Evolutionary conservation across 2,797 vertebrate species (phyloP).

Genomic region (Myotis pilosus): DNA sequence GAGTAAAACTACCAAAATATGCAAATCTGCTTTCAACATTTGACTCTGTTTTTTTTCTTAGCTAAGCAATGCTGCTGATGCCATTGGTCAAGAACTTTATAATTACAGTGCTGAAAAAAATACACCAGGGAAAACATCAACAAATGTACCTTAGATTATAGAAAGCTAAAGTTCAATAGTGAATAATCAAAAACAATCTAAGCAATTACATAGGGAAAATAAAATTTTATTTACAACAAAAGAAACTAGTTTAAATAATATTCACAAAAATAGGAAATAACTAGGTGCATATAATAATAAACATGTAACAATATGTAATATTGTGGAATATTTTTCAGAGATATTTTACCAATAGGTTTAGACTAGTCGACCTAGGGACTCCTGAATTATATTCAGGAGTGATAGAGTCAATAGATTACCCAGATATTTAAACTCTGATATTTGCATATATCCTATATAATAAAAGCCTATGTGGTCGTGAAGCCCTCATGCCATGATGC

Average conservation of each 20-base stretch:
- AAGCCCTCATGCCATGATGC: too few species aligned
- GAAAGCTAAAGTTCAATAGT: background rate
- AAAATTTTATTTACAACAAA: background rate
- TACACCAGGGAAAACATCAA: background rate
- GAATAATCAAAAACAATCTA: background rate
- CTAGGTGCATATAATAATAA: background rate
- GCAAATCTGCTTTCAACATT: background rate
- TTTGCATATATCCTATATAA: background rate
- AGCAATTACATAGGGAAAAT: background rate
- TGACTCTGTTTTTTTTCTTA: background rate
- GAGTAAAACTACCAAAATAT: background rate
- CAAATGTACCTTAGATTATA: background rate
- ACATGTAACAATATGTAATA: background rate
- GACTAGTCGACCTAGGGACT: background rate
- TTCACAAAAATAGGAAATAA: background rate
- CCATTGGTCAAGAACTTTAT: background rate
- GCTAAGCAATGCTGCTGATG: background rate
- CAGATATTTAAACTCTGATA: background rate
- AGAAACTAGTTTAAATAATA: background rate
- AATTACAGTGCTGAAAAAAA: background rate
- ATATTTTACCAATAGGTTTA: slow-evolving; percentile 1
- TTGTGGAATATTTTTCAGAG: background rate
- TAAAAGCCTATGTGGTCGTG: too few species aligned
- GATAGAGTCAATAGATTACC: background rate
- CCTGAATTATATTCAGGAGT: background rate